phyloP scores from a whole-genome alignment of 1,140 invertebrate genomes.

The Acyrthosiphon pisum region DNA sequence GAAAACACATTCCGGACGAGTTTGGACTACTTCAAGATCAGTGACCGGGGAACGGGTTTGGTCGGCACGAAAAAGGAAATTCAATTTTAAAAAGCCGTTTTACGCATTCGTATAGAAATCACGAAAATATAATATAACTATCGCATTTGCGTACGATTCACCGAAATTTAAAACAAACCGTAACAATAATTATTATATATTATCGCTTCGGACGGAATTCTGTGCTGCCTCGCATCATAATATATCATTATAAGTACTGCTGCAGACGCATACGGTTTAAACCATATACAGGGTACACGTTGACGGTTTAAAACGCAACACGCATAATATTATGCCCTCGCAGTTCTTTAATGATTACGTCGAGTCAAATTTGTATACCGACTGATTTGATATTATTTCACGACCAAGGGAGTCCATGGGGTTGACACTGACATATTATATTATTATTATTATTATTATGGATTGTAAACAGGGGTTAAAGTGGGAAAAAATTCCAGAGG shows the following conservation, averaged over 20 bases:
- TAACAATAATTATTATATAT: neutral
- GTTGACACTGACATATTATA: neutral
- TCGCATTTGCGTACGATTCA: neutral
- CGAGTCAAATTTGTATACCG: neutral
- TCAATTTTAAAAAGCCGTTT: conserved; percentile 7
- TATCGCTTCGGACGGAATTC: neutral
- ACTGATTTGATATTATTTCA: neutral
- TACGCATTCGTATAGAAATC: neutral
- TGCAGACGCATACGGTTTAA: neutral
- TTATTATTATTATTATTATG: too few species aligned
- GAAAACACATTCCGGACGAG: neutral
- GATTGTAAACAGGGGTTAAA: too few species aligned
- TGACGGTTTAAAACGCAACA: neutral
- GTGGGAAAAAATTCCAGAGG: too few species aligned
- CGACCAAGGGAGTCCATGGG: neutral
- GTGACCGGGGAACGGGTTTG: conserved; percentile 31
- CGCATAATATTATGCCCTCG: neutral
- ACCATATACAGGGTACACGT: neutral
- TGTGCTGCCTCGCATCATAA: neutral
- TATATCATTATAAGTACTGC: too few species aligned
- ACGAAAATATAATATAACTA: neutral
- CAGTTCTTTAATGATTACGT: neutral
- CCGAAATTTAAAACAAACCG: neutral
- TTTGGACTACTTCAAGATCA: conserved; percentile 17
- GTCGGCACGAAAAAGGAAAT: neutral